Evolutionary conservation across 2,113 vertebrate species (phyloP), one percentile per base, ranked within the genome.

Genomic region (Cairina moschata): DNA sequence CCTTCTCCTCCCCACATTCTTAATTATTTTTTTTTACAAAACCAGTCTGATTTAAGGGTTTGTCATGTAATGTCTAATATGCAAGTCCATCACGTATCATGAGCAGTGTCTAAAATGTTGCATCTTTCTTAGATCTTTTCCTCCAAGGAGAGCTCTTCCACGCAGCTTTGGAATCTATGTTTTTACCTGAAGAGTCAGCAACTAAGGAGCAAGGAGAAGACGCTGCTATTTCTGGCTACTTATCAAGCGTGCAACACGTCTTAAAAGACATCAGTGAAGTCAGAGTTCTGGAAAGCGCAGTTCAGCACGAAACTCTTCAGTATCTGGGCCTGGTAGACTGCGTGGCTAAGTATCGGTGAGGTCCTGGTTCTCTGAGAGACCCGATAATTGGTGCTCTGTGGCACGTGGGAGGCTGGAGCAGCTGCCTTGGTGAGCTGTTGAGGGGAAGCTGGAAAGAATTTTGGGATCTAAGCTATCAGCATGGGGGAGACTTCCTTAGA

Each of bases 241-340:
- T 99, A 42, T 55, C 98, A 80, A 99, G 99, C 40, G 83, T 99
- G 50, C 97, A 98, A 42, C 98, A 98, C 17, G 93, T 99, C 44
- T 91, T 99, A 87, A 93, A 97, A 88, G 98, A 99, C 3, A 82
- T 99, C 86, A 96, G 93, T 1, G 98, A 97, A 68, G 98, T 99
- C 62, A 98, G 97, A 95, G 99, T 98, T 34, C 98, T 99, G 36
- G 99, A 99, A 95, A 99, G 99, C 29, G 98, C 97, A 1, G 99
- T 99, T 71, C 97, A 98, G 3, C 99, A 99, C 5, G 94, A 97
- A 60, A 78, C 91, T 11, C 97, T 99, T 22, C 97, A 98, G 66
- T 99, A 99, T 42, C 73, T 97, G 85, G 99, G 99, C 59, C 95
- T 99, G 84, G 97, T 99, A 10, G 99, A 99, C 93, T 99, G 99